A percentile compares a stretch with the other conserved stretches of the same genome.
These are phyloP conservation scores for Choreutis nemorana DNA, from an alignment of 2,888 invertebrate genomes.

Conservation along the genomic window DNA sequence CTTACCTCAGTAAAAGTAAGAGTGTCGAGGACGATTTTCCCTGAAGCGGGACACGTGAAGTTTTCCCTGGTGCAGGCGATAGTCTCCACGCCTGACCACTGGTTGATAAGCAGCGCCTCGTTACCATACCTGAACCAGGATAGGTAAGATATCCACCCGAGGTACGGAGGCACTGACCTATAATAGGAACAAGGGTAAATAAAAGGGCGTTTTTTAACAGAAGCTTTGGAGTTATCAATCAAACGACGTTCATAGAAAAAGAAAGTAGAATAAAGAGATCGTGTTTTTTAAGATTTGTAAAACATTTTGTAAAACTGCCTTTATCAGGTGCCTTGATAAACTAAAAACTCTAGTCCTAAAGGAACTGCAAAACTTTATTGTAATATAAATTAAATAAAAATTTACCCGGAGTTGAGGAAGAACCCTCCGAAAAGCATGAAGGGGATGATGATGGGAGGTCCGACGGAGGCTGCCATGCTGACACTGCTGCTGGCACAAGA, in stretches of 20 bases:
- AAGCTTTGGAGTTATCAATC: too few species aligned
- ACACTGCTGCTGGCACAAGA: conserved; percentile 86
- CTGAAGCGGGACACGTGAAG: conserved; percentile 80
- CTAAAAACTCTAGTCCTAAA: too few species aligned
- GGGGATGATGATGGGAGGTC: conserved; percentile 92
- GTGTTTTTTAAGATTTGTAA: too few species aligned
- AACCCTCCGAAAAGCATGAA: conserved; percentile 96
- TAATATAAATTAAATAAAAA: too few species aligned
- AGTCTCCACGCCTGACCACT: conserved; percentile 81
- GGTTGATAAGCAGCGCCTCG: conserved; percentile 87
- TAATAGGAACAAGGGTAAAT: conserved; percentile 2
- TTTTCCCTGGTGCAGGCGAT: conserved; percentile 80
- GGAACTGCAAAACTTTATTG: too few species aligned
- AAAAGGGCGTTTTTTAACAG: not conserved
- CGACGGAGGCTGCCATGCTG: conserved; percentile 89
- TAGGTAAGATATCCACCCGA: conserved; percentile 85
- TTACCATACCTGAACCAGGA: conserved; percentile 95
- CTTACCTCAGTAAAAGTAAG: conserved; percentile 78
- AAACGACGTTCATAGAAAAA: too few species aligned
- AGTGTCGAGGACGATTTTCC: conserved; percentile 79
- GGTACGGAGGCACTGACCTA: conserved; percentile 84
- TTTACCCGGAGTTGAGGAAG: conserved; percentile 88
- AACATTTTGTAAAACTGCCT: too few species aligned
- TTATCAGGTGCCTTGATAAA: too few species aligned
- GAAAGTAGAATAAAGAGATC: too few species aligned